Evolutionary conservation across 2,888 invertebrate species (phyloP), one percentile per base, ranked within the genome.

Genomic region (Lepidochitona cinerea): DNA sequence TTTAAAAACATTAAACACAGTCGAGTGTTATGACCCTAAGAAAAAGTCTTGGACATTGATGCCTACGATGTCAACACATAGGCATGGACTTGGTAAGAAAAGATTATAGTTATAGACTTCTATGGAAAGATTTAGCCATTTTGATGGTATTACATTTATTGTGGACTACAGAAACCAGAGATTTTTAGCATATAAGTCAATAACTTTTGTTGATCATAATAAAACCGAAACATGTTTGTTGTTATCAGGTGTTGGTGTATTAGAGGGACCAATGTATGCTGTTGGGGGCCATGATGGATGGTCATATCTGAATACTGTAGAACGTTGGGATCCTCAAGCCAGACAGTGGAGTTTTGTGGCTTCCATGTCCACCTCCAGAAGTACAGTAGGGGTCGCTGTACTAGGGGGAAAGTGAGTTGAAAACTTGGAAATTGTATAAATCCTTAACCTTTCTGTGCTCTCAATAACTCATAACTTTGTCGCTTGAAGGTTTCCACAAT

Each of bases 241-340:
- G 32, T 26, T 23, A 79, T 7, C 72, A 91, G 91, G 92, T 75
- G 92, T 92, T 37, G 92, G 96, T 67, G 94, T 94, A 33, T 93
- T 94, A 72, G 93, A 94, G 83, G 95, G 96, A 0, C 96, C 97
- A 0, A 92, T 98, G 74, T 98, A 98, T 91, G 97, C 97, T 0
- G 96, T 97, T 2, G 97, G 98, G 0, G 98, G 98, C 0, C 97
- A 97, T 88, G 97, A 98, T 90, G 97, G 97, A 26, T 96, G 96
- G 96, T 96, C 96, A 86, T 97, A 97, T 89, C 92, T 97, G 64
- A 97, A 96, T 90, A 96, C 97, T 0, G 97, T 97, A 0, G 98
- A 98, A 92, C 92, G 94, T 90, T 97, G 96, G 96, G 97, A 97
- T 92, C 96, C 97, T 14, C 93, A 94, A 75, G 94, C 96, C 1